Evolutionary conservation across 2,113 vertebrate species (phyloP).

Genomic region (Vicugna pacos): DNA sequence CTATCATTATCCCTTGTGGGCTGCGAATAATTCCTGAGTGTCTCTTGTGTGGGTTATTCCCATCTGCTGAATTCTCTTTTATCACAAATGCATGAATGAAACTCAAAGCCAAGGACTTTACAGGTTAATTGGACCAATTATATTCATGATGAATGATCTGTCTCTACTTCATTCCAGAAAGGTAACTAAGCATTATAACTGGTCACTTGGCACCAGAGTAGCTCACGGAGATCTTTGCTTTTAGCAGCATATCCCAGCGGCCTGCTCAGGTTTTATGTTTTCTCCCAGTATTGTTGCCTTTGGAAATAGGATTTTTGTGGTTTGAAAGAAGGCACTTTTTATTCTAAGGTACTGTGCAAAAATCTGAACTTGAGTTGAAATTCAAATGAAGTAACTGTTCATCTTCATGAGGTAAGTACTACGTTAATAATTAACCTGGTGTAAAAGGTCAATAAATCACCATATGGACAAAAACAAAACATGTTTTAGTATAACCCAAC

Average conservation of each 20-base stretch:
- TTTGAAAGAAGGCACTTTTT: not conserved
- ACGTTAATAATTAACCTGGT: not conserved
- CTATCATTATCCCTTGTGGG: not conserved
- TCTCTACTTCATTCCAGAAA: not conserved
- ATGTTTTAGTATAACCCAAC: not conserved
- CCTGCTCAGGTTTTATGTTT: not conserved
- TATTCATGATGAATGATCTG: not conserved
- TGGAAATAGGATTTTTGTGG: not conserved
- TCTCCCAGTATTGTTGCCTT: not conserved
- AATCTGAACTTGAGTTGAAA: not conserved
- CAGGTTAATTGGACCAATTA: not conserved
- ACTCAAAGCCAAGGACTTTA: not conserved
- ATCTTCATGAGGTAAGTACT: not conserved
- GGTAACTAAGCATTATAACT: not conserved
- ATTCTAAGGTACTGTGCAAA: not conserved
- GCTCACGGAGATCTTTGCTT: not conserved
- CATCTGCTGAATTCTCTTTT: not conserved
- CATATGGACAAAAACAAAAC: not conserved
- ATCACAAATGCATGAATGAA: not conserved
- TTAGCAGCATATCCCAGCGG: not conserved
- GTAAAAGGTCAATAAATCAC: not conserved
- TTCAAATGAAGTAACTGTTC: not conserved
- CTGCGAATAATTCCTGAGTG: not conserved
- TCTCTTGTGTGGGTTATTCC: not conserved
- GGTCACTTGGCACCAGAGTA: not conserved